Conservation (phyloP, 2,888 invertebrate genomes). For the Nymphalis urticae region DNA sequence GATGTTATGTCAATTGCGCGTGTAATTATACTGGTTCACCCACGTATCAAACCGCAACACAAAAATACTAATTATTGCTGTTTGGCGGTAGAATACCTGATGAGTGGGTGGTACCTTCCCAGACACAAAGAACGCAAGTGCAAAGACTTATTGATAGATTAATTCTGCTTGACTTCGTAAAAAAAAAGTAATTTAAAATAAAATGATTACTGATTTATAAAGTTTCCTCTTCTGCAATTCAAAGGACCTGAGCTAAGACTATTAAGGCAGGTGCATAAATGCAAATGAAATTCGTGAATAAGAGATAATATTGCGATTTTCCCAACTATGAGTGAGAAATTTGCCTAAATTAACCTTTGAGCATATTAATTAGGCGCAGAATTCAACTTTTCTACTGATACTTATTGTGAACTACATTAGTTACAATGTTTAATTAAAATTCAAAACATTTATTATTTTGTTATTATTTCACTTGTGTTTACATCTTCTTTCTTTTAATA, state of each 20-base stretch:
- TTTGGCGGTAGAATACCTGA: no score
- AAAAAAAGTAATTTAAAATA: not conserved
- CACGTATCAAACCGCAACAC: no score
- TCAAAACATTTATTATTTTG: not conserved
- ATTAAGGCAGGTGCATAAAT: constrained; percentile 19
- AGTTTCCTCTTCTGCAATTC: no score
- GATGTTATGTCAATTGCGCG: no score
- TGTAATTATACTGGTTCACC: no score
- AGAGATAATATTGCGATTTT: constrained; percentile 23
- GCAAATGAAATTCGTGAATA: constrained; percentile 27
- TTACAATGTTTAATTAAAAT: not conserved
- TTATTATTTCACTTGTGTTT: no score
- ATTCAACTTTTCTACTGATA: constrained; percentile 1
- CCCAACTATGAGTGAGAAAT: constrained; percentile 12
- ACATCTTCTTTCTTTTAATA: no score
- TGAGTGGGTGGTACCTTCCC: no score
- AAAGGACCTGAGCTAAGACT: constrained; percentile 10
- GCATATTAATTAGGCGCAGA: constrained; percentile 17
- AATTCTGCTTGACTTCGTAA: no score
- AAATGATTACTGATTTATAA: constrained; percentile 2
- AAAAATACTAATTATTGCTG: no score
- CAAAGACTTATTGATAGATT: no score
- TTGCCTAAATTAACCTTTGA: constrained; percentile 18
- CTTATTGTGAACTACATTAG: not conserved
- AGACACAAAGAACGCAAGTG: no score